A percentile compares a stretch with the other conserved stretches of the same genome.
These are phyloP conservation scores for Micromussa lordhowensis DNA, from an alignment of 92 coral and sea anemone genomes.

Conservation along the genomic window DNA sequence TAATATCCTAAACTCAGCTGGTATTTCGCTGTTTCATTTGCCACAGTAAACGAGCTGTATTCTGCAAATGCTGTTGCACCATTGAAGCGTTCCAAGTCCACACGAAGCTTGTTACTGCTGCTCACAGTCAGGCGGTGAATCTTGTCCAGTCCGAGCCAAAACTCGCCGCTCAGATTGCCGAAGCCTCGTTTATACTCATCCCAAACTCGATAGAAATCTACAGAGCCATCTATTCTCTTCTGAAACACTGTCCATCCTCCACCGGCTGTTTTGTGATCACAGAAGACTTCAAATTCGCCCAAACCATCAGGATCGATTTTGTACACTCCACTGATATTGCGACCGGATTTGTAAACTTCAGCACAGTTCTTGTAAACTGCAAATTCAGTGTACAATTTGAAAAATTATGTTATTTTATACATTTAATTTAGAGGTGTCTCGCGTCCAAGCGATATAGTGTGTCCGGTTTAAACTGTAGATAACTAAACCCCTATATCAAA, in stretches of 20 bases:
- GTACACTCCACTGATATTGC: conserved; percentile 35
- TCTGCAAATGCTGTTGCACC: background rate
- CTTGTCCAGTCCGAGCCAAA: conserved; percentile 33
- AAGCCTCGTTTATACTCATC: conserved; percentile 22
- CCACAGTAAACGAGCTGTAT: conserved; percentile 1
- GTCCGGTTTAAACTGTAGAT: no score
- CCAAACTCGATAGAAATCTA: conserved; percentile 24
- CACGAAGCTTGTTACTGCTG: conserved; percentile 10
- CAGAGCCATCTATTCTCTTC: conserved; percentile 19
- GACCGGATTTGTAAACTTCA: conserved; percentile 6
- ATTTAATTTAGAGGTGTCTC: no score
- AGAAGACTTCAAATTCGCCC: conserved; percentile 57
- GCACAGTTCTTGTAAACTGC: conserved; percentile 33
- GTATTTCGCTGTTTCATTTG: background rate
- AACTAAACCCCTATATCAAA: no score
- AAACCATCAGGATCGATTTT: conserved; percentile 48
- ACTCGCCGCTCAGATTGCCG: conserved; percentile 24
- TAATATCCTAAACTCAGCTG: background rate
- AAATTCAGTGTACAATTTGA: no score
- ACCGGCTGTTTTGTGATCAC: conserved; percentile 54
- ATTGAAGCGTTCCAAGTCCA: background rate
- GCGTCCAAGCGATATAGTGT: no score
- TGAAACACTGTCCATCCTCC: conserved; percentile 64
- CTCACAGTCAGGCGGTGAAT: conserved; percentile 12
- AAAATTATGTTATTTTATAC: no score